Percentiles rank a stretch among this genome's conserved stretches.
Conservation (phyloP, 1,140 invertebrate genomes). For the Heterodera carotae region DNA sequence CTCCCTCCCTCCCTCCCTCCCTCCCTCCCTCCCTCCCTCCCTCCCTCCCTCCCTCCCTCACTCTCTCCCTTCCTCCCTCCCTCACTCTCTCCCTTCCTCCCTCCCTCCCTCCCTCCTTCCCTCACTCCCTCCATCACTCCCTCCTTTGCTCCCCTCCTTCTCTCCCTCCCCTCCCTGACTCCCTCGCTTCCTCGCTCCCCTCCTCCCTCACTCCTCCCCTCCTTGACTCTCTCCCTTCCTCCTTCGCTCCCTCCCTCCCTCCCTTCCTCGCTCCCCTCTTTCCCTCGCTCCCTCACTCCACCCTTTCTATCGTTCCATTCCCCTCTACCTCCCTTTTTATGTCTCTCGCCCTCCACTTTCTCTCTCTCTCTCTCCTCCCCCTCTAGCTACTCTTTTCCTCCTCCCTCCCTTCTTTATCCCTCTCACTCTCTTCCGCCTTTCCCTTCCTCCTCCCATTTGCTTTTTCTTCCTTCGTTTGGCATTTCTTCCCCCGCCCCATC, state of each 20-base stretch:
- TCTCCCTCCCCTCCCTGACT: neutral
- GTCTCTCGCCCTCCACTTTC: too few species aligned
- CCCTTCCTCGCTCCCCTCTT: neutral
- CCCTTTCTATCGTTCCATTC: too few species aligned
- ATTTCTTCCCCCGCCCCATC: neutral
- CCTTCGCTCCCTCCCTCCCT: neutral
- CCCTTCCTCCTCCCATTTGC: neutral
- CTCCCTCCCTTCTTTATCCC: slow-evolving; percentile 5
- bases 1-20: too few species aligned
- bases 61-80: too few species aligned
- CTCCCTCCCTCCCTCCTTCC: too few species aligned
- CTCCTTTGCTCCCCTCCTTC: neutral
- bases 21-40: too few species aligned
- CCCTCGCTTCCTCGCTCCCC: neutral
- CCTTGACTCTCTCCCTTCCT: neutral
- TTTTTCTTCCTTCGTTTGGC: neutral
- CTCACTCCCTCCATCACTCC: too few species aligned
- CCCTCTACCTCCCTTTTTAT: neutral
- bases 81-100: too few species aligned
- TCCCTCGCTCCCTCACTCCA: too few species aligned
- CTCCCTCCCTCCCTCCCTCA: too few species aligned
- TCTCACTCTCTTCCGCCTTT: neutral
- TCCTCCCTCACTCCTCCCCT: too few species aligned
- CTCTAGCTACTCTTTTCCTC: neutral
- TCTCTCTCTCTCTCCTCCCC: too few species aligned